Percentiles rank a stretch among this genome's conserved stretches.
Conservation (phyloP, 2,113 vertebrate species). For the Scytalopus superciliaris region DNA sequence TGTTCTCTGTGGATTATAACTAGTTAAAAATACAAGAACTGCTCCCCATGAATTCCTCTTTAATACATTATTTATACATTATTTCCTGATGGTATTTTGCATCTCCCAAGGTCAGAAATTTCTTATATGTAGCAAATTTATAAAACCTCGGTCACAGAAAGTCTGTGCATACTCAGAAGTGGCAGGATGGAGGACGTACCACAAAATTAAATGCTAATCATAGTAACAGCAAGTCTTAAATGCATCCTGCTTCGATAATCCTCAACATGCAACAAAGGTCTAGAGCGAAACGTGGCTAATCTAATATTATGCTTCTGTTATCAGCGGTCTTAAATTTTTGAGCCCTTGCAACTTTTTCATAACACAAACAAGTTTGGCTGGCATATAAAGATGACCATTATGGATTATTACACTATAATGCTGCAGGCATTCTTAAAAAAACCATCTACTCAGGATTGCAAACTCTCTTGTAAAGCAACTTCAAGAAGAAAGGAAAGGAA, state of each 20-base stretch:
- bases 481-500: background rate
- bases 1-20: background rate
- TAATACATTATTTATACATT: background rate
- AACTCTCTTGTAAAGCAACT: background rate
- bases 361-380: background rate
- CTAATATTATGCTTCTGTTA: background rate
- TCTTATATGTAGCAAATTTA: background rate
- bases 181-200: background rate
- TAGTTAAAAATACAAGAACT: background rate
- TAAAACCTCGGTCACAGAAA: slow-evolving; percentile 4
- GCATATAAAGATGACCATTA: background rate
- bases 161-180: background rate
- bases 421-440: background rate
- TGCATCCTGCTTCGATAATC: slow-evolving; percentile 22
- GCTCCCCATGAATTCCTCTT: background rate
- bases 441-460: background rate
- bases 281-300: background rate
- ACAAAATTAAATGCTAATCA: background rate
- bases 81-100: background rate
- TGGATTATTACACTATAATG: background rate
- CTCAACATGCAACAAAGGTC: background rate
- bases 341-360: background rate
- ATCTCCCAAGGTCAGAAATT: background rate
- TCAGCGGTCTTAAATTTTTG: background rate
- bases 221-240: slow-evolving; percentile 1